A percentile compares a stretch with the other conserved stretches of the same genome.
These are phyloP conservation scores for Caenorhabditis uteleia DNA, from an alignment of 2,888 invertebrate genomes.

Conservation along the genomic window DNA sequence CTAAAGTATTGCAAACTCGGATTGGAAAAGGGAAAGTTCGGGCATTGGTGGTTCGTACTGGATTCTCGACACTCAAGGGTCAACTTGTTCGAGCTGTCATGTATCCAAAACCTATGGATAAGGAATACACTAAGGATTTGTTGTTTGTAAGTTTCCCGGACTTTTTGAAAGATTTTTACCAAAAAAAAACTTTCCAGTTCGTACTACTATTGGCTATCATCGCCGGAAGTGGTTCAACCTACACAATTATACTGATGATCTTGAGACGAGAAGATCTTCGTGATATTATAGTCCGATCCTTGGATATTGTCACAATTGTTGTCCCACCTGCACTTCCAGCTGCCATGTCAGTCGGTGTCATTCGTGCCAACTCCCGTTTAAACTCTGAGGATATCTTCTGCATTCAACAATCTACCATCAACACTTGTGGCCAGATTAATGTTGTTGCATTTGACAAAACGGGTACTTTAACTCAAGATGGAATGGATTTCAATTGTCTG, in stretches of 20 bases:
- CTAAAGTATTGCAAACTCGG: conserved; percentile 86
- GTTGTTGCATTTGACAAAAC: conserved; percentile 73
- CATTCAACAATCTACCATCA: conserved; percentile 73
- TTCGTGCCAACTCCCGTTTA: conserved; percentile 72
- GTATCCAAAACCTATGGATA: conserved; percentile 75
- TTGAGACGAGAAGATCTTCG: conserved; percentile 33
- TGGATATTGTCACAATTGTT: conserved; percentile 90
- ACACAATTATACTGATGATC: conserved; percentile 87
- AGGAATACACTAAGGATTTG: conserved; percentile 75
- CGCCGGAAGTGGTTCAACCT: conserved; percentile 70
- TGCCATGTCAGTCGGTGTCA: conserved; percentile 73
- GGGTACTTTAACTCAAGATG: conserved; percentile 69
- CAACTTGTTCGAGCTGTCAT: conserved; percentile 75
- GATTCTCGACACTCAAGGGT: conserved; percentile 76
- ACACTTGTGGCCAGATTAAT: conserved; percentile 72
- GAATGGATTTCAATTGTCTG: conserved; percentile 66
- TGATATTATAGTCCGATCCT: conserved; percentile 78
- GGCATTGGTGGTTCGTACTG: conserved; percentile 84
- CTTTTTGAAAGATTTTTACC: no score
- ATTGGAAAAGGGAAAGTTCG: conserved; percentile 69
- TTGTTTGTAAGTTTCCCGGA: conserved; percentile 45
- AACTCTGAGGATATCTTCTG: conserved; percentile 72
- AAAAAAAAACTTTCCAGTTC: conserved; percentile 26
- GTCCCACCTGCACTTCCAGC: conserved; percentile 85
- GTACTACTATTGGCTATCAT: conserved; percentile 35